Conservation (phyloP, 2,797 vertebrate species). For the Euthynnus affinis region DNA sequence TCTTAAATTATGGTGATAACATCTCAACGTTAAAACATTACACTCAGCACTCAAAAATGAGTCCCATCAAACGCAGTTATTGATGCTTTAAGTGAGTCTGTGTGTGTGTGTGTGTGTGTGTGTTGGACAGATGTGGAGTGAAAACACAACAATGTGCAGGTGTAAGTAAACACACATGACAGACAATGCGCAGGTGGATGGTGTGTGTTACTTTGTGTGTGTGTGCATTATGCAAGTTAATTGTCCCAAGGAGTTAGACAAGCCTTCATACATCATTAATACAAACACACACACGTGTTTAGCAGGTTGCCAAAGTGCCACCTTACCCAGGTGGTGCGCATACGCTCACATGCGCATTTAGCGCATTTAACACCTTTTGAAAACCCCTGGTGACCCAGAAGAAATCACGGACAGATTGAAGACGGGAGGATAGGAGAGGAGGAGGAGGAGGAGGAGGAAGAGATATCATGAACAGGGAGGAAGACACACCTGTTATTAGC, state of each 20-base stretch:
- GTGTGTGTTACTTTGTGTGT: conserved; percentile 15
- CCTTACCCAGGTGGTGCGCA: conserved; percentile 51
- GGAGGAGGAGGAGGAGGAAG: conserved; percentile 29
- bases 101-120: neutral
- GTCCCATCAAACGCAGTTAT: too few relatives aligned
- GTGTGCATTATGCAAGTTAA: conserved; percentile 21
- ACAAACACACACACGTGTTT: conserved; percentile 63
- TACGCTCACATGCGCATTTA: conserved; percentile 38
- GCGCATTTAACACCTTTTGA: conserved; percentile 51
- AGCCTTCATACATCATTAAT: conserved; percentile 63
- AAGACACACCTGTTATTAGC: conserved; percentile 78
- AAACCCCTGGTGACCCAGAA: conserved; percentile 46
- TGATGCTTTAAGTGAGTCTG: neutral
- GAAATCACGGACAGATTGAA: conserved; percentile 56
- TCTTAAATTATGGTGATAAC: neutral
- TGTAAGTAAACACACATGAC: conserved; percentile 52
- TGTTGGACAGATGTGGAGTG: conserved; percentile 46
- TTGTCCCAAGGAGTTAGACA: conserved; percentile 53
- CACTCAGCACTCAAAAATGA: neutral
- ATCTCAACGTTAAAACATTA: neutral
- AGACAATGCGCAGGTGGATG: neutral
- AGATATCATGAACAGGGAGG: conserved; percentile 22
- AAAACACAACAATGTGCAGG: conserved; percentile 9
- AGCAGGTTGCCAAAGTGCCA: conserved; percentile 60
- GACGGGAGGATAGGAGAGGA: conserved; percentile 26